phyloP scores from a whole-genome alignment of 2,113 vertebrate species.

The Cynoglossus semilaevis region DNA sequence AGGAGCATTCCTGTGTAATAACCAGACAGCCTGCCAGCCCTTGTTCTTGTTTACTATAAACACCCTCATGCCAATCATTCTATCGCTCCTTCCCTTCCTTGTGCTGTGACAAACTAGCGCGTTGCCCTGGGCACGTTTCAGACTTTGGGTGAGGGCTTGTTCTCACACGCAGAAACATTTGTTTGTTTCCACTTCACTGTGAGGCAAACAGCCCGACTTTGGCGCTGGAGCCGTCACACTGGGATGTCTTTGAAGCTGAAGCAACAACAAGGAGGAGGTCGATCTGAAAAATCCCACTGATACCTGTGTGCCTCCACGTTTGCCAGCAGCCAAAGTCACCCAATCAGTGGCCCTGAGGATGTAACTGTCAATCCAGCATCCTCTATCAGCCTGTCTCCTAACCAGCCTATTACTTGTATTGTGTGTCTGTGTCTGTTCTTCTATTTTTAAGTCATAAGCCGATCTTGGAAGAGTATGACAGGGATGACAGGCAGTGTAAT shows the following conservation, averaged over 20 bases:
- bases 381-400: conserved; percentile 18
- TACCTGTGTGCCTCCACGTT: neutral
- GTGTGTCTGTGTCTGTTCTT: conserved; percentile 18
- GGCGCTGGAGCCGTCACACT: neutral
- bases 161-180: conserved; percentile 35
- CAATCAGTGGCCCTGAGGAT: conserved; percentile 44
- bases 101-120: conserved; percentile 33
- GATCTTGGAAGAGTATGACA: conserved; percentile 37
- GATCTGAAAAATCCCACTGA: conserved; percentile 10
- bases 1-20: conserved; percentile 68
- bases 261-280: conserved; percentile 14
- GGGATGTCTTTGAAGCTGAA: conserved; percentile 8
- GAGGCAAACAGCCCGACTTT: neutral
- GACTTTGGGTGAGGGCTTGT: conserved; percentile 28
- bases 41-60: conserved; percentile 70
- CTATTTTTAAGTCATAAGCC: conserved; percentile 21
- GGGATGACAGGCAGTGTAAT: conserved; percentile 38
- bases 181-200: neutral
- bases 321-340: conserved; percentile 31
- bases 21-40: conserved; percentile 39
- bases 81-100: conserved; percentile 17
- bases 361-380: conserved; percentile 28
- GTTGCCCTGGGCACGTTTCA: conserved; percentile 50
- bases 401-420: conserved; percentile 6
- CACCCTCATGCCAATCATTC: conserved; percentile 64